These are phyloP conservation scores for Bombylius discolor DNA, from an alignment of 2,888 invertebrate species.

Conservation along the genomic window DNA sequence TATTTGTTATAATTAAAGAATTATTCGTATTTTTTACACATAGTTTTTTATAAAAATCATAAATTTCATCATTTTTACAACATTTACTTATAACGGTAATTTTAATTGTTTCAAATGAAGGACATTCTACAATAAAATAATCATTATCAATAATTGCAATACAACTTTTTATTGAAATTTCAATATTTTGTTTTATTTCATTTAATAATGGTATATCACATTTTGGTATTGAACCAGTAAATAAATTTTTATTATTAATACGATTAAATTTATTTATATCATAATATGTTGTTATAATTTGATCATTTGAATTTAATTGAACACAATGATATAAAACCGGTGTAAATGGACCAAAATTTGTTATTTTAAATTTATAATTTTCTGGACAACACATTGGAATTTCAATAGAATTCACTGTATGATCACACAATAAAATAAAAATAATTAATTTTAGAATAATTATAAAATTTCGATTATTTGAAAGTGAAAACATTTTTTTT, in stretches of 20 bases:
- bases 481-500: too few relatives aligned
- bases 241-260: not conserved
- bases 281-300: too few relatives aligned
- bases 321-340: slow-evolving; percentile 5
- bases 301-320: too few relatives aligned
- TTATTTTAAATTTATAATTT: slow-evolving; percentile 3
- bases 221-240: slow-evolving; percentile 5
- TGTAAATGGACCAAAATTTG: slow-evolving; percentile 1
- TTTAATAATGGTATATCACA: slow-evolving; percentile 6
- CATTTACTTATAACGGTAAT: slow-evolving; percentile 28
- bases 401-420: not conserved
- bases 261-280: too few relatives aligned
- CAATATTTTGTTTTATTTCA: not conserved
- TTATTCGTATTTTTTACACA: slow-evolving; percentile 15
- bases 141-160: slow-evolving; percentile 3
- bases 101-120: not conserved
- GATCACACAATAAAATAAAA: not conserved
- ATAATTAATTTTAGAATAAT: not conserved
- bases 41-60: slow-evolving; percentile 17
- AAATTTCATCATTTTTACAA: slow-evolving; percentile 26
- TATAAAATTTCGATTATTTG: too few relatives aligned
- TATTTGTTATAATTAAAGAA: not conserved
- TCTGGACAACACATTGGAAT: slow-evolving; percentile 7
- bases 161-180: slow-evolving; percentile 5
- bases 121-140: slow-evolving; percentile 6